Conservation (phyloP, 2,888 invertebrate genomes). For the Mylabris sibirica region DNA sequence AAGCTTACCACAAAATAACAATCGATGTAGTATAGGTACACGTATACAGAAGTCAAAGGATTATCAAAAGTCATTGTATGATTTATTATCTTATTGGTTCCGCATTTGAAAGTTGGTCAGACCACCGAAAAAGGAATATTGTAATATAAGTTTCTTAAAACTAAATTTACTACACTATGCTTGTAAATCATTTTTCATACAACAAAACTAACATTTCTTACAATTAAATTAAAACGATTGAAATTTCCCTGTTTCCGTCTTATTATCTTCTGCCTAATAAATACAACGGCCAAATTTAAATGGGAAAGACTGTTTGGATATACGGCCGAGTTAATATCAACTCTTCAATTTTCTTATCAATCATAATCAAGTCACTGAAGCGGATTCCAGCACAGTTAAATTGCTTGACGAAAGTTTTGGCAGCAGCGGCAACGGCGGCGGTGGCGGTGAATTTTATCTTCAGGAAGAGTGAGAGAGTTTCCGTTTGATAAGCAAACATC, state of each 20-base stretch:
- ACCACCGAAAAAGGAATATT: constrained; percentile 20
- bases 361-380: constrained; percentile 62
- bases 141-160: neutral
- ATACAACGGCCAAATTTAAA: constrained; percentile 12
- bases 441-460: constrained; percentile 57
- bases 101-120: constrained; percentile 47
- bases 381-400: constrained; percentile 58
- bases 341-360: constrained; percentile 61
- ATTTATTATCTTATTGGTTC: constrained; percentile 51
- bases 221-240: neutral
- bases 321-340: constrained; percentile 24
- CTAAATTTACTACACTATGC: neutral
- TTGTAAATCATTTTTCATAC: constrained; percentile 21
- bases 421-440: constrained; percentile 42
- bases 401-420: constrained; percentile 55
- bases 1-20: constrained; percentile 42
- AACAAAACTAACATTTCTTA: constrained; percentile 5
- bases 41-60: constrained; percentile 47
- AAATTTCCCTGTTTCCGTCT: neutral
- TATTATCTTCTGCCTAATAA: constrained; percentile 12
- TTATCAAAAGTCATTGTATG: constrained; percentile 49
- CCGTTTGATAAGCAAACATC: constrained; percentile 60
- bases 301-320: neutral
- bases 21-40: too few relatives aligned
- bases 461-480: constrained; percentile 55